Evolutionary conservation across 2,113 vertebrate genomes (phyloP).

Genomic region (Myotis davidii): DNA sequence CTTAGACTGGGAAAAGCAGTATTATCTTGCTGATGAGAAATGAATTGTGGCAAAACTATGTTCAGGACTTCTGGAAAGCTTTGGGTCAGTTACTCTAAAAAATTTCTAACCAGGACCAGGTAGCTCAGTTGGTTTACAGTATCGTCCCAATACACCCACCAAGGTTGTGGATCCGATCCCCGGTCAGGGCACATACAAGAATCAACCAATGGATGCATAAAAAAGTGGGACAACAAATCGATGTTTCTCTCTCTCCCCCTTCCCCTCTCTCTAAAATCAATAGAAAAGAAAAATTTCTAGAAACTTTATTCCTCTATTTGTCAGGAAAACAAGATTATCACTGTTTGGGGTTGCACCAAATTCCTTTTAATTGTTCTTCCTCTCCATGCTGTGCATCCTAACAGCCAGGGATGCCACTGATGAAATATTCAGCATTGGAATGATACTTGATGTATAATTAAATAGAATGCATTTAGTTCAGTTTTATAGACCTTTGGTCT

Average conservation of each 20-base stretch:
- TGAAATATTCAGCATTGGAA: constrained; percentile 75
- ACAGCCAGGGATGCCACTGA: constrained; percentile 69
- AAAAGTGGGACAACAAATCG: neutral
- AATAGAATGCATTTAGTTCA: constrained; percentile 65
- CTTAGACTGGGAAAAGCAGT: neutral
- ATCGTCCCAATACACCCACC: neutral
- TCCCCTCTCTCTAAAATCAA: neutral
- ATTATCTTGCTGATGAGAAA: neutral
- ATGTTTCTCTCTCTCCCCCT: neutral
- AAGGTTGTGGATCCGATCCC: neutral
- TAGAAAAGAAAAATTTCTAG: constrained; percentile 23
- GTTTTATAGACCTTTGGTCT: constrained; percentile 66
- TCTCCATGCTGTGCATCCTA: neutral
- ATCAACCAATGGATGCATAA: neutral
- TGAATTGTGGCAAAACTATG: neutral
- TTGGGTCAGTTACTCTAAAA: constrained; percentile 29
- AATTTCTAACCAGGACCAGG: neutral
- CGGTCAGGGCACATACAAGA: neutral
- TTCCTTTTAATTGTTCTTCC: constrained; percentile 62
- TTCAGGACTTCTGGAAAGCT: constrained; percentile 13
- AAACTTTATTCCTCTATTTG: constrained; percentile 49
- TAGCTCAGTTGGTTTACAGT: neutral
- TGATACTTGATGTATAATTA: constrained; percentile 77
- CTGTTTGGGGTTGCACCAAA: constrained; percentile 14
- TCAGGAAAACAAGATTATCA: constrained; percentile 50